Evolutionary conservation across 2,113 vertebrate genomes (phyloP).

Genomic region (Nansenia antarctica): DNA sequence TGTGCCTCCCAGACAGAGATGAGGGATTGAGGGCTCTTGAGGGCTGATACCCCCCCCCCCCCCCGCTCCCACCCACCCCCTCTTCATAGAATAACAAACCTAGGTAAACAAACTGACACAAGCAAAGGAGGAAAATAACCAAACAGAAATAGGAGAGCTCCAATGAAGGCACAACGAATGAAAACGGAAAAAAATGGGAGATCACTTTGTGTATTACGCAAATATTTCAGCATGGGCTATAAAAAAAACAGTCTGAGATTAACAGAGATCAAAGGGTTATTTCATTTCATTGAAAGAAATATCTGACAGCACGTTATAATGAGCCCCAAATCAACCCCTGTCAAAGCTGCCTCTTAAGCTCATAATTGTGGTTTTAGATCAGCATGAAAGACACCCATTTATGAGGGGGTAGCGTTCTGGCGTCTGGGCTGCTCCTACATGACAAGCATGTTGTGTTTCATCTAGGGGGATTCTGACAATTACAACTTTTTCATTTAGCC

Average conservation of each 20-base stretch:
- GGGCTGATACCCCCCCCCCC: slow-evolving; percentile 25
- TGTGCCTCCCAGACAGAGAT: slow-evolving; percentile 2
- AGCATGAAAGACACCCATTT: slow-evolving; percentile 60
- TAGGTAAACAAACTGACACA: slow-evolving; percentile 33
- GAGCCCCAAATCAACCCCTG: slow-evolving; percentile 46
- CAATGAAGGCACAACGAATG: slow-evolving; percentile 41
- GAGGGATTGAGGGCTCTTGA: slow-evolving; percentile 20
- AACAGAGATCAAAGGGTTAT: slow-evolving; percentile 61
- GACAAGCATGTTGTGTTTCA: slow-evolving; percentile 32
- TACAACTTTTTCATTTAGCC: slow-evolving; percentile 43
- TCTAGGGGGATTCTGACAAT: slow-evolving; percentile 46
- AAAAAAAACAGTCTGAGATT: slow-evolving; percentile 39
- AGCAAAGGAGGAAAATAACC: slow-evolving; percentile 28
- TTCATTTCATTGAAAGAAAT: slow-evolving; percentile 68
- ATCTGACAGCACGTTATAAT: slow-evolving; percentile 62
- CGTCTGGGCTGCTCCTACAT: slow-evolving; percentile 24
- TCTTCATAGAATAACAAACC: slow-evolving; percentile 42
- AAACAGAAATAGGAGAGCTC: slow-evolving; percentile 11
- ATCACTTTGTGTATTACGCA: slow-evolving; percentile 31
- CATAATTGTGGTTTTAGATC: slow-evolving; percentile 69
- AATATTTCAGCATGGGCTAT: slow-evolving; percentile 48
- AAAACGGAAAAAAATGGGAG: slow-evolving; percentile 44
- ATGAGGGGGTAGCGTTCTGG: slow-evolving; percentile 30
- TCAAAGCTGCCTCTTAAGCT: slow-evolving; percentile 65
- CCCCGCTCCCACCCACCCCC: not conserved